Evolutionary conservation across 2,797 vertebrate genomes (phyloP), one percentile per base, ranked within the genome.

Genomic region (Gouania willdenowi): DNA sequence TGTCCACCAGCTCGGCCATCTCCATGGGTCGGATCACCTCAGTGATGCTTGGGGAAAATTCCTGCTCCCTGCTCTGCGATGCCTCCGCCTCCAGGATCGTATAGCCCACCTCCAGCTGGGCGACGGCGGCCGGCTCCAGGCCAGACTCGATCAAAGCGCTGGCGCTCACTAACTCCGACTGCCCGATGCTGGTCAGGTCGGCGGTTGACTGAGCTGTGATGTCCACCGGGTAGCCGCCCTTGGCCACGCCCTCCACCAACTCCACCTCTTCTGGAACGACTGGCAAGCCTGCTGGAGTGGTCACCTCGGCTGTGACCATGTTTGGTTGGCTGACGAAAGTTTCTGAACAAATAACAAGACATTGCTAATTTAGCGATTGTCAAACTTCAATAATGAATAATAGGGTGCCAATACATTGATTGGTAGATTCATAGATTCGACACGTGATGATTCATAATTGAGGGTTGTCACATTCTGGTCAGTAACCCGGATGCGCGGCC

Each of bases 221-320:
- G 62, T 84, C 82, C 0, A 84, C 77, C 0, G 82, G 83, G 47
- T 83, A 83, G 0, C 82, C 83, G 21, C 83, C 77, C 35, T 86
- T 84, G 1, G 66, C 63, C 0, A 84, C 46, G 2, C 85, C 82
- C 36, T 79, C 81, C 33, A 52, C 22, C 5, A 69, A 42, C 6
- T 18, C 60, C 26, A 64, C 23, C 22, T 74, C 68, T 18, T 58
- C 49, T 0, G 49, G 32, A 25, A 25, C 26, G 0, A 8, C 44
- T 13, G 25, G 13, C 16, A 55, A 7, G 13, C 62, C 71, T 6
- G 41, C 26, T 18, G 72, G 48, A 38, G 26, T 1, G 0, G 67
- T 9, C 11, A 71, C 38, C 35, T 60, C 75, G 0, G 51, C 39
- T 0, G 59, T 55, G 48, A 71, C 37, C 0, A 61, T 24, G 3